Percentiles rank a stretch among this genome's conserved stretches.
Evolutionary conservation across 2,888 invertebrate genomes (phyloP).

Genomic region (Drosophila parthenogenetica): DNA sequence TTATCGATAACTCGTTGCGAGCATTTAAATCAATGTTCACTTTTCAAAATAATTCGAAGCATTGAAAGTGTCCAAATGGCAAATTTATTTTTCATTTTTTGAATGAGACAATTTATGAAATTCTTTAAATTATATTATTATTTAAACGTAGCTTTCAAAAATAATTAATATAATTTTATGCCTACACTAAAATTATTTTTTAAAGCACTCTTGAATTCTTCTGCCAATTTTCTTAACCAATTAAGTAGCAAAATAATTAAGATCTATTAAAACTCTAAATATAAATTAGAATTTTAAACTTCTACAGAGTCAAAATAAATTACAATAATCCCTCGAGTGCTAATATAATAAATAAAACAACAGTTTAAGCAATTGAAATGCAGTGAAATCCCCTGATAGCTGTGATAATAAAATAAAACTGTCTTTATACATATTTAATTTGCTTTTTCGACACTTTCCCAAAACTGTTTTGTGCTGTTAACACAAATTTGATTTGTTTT

Average conservation of each 20-base stretch:
- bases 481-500: conserved; percentile 2
- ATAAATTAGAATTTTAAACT: no score
- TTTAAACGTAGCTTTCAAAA: no score
- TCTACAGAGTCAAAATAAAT: no score
- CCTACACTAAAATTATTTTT: no score
- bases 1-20: conserved; percentile 43
- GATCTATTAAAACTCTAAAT: no score
- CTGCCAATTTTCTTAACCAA: no score
- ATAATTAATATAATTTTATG: no score
- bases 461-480: conserved; percentile 10
- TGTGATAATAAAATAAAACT: background rate
- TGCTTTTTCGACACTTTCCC: conserved; percentile 40
- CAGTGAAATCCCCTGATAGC: background rate
- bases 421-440: conserved; percentile 3
- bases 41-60: background rate
- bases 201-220: no score
- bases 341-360: background rate
- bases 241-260: no score
- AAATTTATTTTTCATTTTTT: conserved; percentile 1
- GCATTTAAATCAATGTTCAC: background rate
- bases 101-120: background rate
- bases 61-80: conserved; percentile 24
- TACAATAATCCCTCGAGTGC: background rate
- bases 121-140: no score
- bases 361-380: background rate